Evolutionary conservation across 2,888 invertebrate species (phyloP), one percentile per base, ranked within the genome.

Genomic region (Drosophila prostipennis): DNA sequence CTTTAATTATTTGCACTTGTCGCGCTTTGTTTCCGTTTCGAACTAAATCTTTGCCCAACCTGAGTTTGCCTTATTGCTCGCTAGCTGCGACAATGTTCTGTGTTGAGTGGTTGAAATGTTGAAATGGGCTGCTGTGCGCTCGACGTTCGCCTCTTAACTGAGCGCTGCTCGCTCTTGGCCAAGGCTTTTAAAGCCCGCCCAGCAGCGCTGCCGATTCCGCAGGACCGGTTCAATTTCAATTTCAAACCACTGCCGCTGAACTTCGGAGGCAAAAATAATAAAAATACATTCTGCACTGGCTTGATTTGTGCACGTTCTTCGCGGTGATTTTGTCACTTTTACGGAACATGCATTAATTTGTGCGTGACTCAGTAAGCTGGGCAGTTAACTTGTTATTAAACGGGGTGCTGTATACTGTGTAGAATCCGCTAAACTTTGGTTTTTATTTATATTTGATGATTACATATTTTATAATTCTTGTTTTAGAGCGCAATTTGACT

Each of bases 1-100:
- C 51, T 89, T 83, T 73, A 87, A 89, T 87, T 89, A 84, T 84
- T 89, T 84, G 85, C 87, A 81, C 81, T 65, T 45, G 57, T 56
- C 71, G 45, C 37, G 71, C 76, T 58, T 65, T 72, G 57, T 61
- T 68, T 72, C 67, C 53, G 55, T 55, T 73, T 43, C 60, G 51
- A 42, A 65, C 53, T 52, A 32, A 51, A 51, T 74, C 65, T 72
- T 37, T 68, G 68, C 68, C 71, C 39, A 26, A 39, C 42, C 57
- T 46, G 32, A 36, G n/a, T 57, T 52, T 26, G 45, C 68, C 64
- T 63, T 7, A 16, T 10, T 29, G 19, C 11, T 19, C 8, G n/a
- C 11, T 14, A 6, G 34, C 14, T 48, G 46, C 46, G 5, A 46
- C 6, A 46, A 6, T 63, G 8, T 7, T 34, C 16, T 10, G 23